Conservation (phyloP, 2,797 vertebrate genomes). For the Loriculus beryllinus region DNA sequence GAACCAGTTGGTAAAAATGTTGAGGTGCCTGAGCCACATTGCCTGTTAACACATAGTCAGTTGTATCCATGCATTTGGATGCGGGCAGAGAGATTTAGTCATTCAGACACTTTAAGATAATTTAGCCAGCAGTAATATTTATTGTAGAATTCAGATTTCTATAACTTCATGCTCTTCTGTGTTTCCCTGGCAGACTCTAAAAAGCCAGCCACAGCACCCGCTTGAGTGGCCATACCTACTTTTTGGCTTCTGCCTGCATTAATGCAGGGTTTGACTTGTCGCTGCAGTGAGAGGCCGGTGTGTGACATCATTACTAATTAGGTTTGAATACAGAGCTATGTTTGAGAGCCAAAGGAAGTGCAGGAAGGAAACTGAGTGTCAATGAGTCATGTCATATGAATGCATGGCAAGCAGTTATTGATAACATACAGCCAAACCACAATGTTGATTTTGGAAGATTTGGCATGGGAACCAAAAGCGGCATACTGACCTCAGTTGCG, state of each 20-base stretch:
- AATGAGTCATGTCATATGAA: conserved; percentile 73
- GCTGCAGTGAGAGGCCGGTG: background rate
- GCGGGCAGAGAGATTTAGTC: background rate
- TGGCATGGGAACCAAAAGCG: conserved; percentile 72
- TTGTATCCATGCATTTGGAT: fast-evolving
- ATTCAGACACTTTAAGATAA: background rate
- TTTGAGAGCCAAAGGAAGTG: conserved; percentile 64
- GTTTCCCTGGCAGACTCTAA: background rate
- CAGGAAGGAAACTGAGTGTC: conserved; percentile 73
- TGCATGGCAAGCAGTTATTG: conserved; percentile 59
- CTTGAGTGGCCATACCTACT: background rate
- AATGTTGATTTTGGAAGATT: conserved; percentile 77
- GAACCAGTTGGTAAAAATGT: background rate
- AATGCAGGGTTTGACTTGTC: background rate
- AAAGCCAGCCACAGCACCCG: background rate
- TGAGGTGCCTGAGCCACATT: background rate
- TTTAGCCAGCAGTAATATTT: background rate
- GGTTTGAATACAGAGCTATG: conserved; percentile 32
- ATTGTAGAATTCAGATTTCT: background rate
- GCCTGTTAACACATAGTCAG: background rate
- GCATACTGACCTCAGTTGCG: conserved; percentile 31
- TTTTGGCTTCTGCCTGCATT: background rate
- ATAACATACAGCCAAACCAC: conserved; percentile 68
- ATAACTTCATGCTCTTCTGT: background rate
- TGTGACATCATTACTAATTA: conserved; percentile 57